phyloP scores from a whole-genome alignment of 2,113 vertebrate species.

The Pipra filicauda region DNA sequence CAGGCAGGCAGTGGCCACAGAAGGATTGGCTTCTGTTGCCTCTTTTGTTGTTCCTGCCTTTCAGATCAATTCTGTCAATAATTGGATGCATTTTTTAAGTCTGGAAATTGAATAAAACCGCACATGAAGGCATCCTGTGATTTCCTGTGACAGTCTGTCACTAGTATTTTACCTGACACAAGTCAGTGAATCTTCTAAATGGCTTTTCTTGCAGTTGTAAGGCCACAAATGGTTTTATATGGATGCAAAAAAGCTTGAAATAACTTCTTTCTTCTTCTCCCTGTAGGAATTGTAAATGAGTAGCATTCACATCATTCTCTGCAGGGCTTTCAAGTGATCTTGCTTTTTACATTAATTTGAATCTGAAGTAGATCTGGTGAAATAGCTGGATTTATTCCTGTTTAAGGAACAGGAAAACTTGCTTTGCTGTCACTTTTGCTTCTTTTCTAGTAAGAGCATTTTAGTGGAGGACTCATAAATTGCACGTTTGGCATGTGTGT shows the following conservation, averaged over 20 bases:
- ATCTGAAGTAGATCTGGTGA: not conserved
- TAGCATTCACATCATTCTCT: not conserved
- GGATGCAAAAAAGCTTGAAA: slow-evolving; percentile 43
- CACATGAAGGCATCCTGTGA: slow-evolving; percentile 55
- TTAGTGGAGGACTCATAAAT: slow-evolving; percentile 18
- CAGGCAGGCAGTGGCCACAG: not conserved
- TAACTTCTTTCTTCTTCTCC: slow-evolving; percentile 50
- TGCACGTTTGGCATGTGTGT: not conserved
- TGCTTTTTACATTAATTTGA: slow-evolving; percentile 30
- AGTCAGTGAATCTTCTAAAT: slow-evolving; percentile 56
- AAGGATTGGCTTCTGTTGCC: slow-evolving; percentile 41
- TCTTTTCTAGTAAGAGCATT: slow-evolving; percentile 9
- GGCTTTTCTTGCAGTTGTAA: slow-evolving; percentile 61
- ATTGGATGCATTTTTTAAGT: slow-evolving; percentile 52
- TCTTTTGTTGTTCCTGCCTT: slow-evolving; percentile 40
- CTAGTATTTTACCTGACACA: slow-evolving; percentile 56
- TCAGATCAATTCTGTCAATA: slow-evolving; percentile 65
- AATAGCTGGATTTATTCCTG: slow-evolving; percentile 21
- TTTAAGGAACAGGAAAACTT: not conserved
- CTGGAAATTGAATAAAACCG: slow-evolving; percentile 42
- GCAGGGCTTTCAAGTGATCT: slow-evolving; percentile 14
- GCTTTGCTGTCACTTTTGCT: not conserved
- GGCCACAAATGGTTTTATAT: slow-evolving; percentile 42
- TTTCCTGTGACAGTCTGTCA: slow-evolving; percentile 66
- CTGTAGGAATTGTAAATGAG: slow-evolving; percentile 45